These are phyloP conservation scores for Parazoanthus darwini DNA, from an alignment of 92 coral and sea anemone species.

Conservation along the genomic window DNA sequence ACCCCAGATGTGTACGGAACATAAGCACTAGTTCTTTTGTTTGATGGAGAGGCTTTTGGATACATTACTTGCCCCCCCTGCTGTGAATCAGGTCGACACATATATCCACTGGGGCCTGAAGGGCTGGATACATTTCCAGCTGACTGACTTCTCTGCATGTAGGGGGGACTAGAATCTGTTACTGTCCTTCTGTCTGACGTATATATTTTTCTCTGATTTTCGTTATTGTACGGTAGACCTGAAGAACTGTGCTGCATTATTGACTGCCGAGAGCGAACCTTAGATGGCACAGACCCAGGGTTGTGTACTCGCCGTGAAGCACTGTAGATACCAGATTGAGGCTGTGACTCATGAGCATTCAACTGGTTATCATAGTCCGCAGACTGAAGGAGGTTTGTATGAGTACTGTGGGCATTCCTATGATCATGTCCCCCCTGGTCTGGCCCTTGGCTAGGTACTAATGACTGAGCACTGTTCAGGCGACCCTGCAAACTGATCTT, in stretches of 20 bases:
- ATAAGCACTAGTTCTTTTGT: slow-evolving; percentile 16
- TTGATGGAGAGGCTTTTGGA: slow-evolving; percentile 6
- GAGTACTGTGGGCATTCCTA: not conserved
- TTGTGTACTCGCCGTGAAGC: slow-evolving; percentile 31
- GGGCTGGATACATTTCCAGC: not conserved
- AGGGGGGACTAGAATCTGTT: not conserved
- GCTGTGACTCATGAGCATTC: not conserved
- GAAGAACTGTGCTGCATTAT: not conserved
- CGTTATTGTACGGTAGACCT: not conserved
- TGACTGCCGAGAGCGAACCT: not conserved
- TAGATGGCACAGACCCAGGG: slow-evolving; percentile 5
- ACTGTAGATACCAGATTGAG: not conserved
- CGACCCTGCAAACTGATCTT: slow-evolving; percentile 66
- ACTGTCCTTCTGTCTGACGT: not conserved
- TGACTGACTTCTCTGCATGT: slow-evolving; percentile 22
- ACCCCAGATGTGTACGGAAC: slow-evolving; percentile 30
- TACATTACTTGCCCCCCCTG: not conserved
- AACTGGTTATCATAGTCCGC: not conserved
- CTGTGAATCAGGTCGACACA: slow-evolving; percentile 1
- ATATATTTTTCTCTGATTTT: slow-evolving; percentile 1
- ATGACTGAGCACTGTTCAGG: slow-evolving; percentile 66
- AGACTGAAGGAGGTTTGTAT: not conserved
- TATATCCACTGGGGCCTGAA: not conserved
- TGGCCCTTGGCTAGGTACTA: not conserved
- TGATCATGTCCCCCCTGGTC: not conserved